Percentiles rank a stretch among this genome's conserved stretches.
These are phyloP conservation scores for Zeugodacus cucurbitae DNA, from an alignment of 1,140 invertebrate genomes.

Conservation along the genomic window DNA sequence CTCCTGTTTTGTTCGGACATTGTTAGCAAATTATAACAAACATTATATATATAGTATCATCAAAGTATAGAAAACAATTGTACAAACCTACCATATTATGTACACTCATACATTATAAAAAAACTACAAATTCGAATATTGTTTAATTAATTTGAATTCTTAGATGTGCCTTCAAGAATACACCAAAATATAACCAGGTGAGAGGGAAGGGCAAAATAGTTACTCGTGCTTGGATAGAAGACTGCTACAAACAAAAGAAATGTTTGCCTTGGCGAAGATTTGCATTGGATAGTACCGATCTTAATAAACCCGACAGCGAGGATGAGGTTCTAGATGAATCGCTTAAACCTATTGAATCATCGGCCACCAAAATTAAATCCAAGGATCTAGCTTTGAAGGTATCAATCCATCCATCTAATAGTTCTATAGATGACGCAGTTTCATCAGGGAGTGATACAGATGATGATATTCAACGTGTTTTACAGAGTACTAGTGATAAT, in stretches of 20 bases:
- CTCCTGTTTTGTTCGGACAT: too few species aligned
- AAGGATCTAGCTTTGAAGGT: not conserved
- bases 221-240: constrained; percentile 80
- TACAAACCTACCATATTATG: too few species aligned
- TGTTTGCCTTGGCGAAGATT: constrained; percentile 79
- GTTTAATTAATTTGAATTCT: constrained; percentile 49
- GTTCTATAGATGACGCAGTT: not conserved
- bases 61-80: too few species aligned
- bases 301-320: constrained; percentile 67
- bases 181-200: constrained; percentile 86
- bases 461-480: constrained; percentile 69
- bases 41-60: too few species aligned
- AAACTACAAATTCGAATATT: too few species aligned
- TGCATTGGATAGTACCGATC: constrained; percentile 69
- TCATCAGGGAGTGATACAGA: constrained; percentile 67
- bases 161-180: constrained; percentile 89
- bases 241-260: constrained; percentile 73
- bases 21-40: too few species aligned
- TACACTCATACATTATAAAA: too few species aligned
- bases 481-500: constrained; percentile 49
- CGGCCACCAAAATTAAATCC: not conserved
- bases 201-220: constrained; percentile 77
- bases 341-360: constrained; percentile 17
- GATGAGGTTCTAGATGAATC: constrained; percentile 68
- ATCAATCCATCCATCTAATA: not conserved